phyloP scores from a whole-genome alignment of 2,113 vertebrate genomes.

The Sturnira hondurensis region DNA sequence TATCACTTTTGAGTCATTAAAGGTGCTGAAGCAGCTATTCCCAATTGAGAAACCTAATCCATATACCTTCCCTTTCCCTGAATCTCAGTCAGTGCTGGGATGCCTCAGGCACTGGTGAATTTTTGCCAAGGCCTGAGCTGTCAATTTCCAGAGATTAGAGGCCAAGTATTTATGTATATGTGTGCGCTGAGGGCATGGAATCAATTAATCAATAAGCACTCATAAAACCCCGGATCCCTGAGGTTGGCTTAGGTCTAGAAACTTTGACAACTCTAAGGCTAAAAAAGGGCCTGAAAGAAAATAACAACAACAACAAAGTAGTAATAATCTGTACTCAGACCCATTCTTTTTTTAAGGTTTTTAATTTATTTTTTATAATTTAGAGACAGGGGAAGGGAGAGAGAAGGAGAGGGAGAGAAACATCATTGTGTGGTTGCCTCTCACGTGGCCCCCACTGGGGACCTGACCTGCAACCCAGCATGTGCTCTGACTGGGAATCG shows the following conservation, averaged over 20 bases:
- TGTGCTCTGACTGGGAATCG: not conserved
- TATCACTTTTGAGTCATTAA: not conserved
- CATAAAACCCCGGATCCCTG: not conserved
- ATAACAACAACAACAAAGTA: not conserved
- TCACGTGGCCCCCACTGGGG: too few species aligned
- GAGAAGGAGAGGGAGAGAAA: not conserved
- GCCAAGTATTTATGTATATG: slow-evolving; percentile 24
- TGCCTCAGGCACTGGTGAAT: not conserved
- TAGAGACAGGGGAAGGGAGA: not conserved
- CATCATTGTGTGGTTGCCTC: too few species aligned
- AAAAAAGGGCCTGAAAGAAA: not conserved
- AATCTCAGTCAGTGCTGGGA: not conserved
- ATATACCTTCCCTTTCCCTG: not conserved
- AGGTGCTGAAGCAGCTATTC: not conserved
- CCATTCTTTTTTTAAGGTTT: not conserved
- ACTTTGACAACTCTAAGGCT: not conserved
- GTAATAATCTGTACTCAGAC: not conserved
- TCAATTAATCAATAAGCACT: slow-evolving; percentile 63
- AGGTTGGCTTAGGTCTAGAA: not conserved
- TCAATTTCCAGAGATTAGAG: slow-evolving; percentile 44
- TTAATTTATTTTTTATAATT: not conserved
- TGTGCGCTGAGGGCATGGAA: not conserved
- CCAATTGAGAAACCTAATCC: not conserved
- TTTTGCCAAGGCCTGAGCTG: slow-evolving; percentile 48
- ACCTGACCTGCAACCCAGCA: too few species aligned